These are phyloP conservation scores for Sitophilus oryzae DNA, from an alignment of 1,140 invertebrate species.

Conservation along the genomic window DNA sequence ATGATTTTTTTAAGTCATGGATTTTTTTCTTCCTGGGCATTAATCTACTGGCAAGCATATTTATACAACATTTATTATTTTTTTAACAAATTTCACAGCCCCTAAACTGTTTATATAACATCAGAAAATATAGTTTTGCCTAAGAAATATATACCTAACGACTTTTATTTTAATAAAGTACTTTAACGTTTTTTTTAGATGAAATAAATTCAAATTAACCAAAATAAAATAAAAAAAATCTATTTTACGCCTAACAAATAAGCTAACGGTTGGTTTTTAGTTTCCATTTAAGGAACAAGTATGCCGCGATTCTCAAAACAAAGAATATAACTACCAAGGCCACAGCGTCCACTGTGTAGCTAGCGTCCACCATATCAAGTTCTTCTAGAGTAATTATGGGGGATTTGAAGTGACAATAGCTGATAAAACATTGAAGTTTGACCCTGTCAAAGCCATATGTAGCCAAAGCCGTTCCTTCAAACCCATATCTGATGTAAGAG, in stretches of 20 bases:
- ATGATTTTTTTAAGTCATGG: neutral
- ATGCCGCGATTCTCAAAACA: constrained; percentile 78
- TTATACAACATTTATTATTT: neutral
- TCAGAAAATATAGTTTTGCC: too few species aligned
- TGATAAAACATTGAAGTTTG: constrained; percentile 70
- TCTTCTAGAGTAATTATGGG: constrained; percentile 87
- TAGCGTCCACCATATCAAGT: constrained; percentile 72
- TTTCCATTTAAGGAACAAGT: constrained; percentile 89
- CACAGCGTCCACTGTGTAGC: constrained; percentile 71
- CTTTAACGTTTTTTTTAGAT: too few species aligned
- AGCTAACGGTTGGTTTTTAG: constrained; percentile 67
- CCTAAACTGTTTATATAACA: too few species aligned
- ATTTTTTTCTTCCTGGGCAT: neutral
- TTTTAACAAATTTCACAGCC: neutral
- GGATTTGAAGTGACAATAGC: constrained; percentile 85
- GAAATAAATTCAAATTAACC: too few species aligned
- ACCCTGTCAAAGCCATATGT: constrained; percentile 82
- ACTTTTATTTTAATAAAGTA: neutral
- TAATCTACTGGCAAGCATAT: neutral
- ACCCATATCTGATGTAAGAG: constrained; percentile 92
- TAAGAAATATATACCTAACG: too few species aligned
- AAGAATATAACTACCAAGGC: constrained; percentile 85
- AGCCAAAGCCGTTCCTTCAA: constrained; percentile 89
- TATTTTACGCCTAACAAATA: too few species aligned
- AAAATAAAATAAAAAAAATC: too few species aligned